A percentile compares a stretch with the other conserved stretches of the same genome.
Evolutionary conservation across 1,140 invertebrate genomes (phyloP).

Genomic region (Saxidomus purpurata): DNA sequence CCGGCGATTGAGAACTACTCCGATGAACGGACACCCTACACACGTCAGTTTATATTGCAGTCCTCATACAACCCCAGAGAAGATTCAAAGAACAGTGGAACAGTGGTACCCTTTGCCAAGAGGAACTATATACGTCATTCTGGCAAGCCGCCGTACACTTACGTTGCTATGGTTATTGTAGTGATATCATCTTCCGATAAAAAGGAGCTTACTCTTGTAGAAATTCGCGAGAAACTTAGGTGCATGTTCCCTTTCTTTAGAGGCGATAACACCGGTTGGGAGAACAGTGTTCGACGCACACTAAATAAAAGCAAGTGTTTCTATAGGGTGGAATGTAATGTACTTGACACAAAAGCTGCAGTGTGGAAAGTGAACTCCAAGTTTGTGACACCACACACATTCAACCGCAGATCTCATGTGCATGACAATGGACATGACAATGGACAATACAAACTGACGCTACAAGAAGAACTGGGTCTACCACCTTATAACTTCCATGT

Average conservation of each 20-base stretch:
- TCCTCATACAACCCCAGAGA: too few relatives aligned
- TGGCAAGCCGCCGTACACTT: slow-evolving; percentile 95
- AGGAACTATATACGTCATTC: neutral
- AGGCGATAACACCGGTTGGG: slow-evolving; percentile 77
- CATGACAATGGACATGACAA: neutral
- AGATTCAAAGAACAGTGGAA: too few relatives aligned
- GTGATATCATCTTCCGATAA: slow-evolving; percentile 96
- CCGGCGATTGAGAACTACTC: too few relatives aligned
- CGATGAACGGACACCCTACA: too few relatives aligned
- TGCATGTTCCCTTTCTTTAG: slow-evolving; percentile 78
- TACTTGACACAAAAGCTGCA: neutral
- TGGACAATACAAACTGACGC: neutral
- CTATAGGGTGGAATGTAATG: too few relatives aligned
- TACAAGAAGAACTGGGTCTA: slow-evolving; percentile 30
- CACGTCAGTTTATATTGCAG: too few relatives aligned
- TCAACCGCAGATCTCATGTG: too few relatives aligned
- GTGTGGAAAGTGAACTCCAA: slow-evolving; percentile 16
- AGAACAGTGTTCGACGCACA: slow-evolving; percentile 79
- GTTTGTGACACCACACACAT: slow-evolving; percentile 10
- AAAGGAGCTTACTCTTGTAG: slow-evolving; percentile 94
- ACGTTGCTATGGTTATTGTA: slow-evolving; percentile 98
- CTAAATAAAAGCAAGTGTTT: slow-evolving; percentile 80
- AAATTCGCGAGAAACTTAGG: slow-evolving; percentile 94
- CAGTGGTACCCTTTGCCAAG: too few relatives aligned
- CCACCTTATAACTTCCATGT: neutral